Conservation (phyloP, 1,140 invertebrate species). For the Drosophila burlai region DNA sequence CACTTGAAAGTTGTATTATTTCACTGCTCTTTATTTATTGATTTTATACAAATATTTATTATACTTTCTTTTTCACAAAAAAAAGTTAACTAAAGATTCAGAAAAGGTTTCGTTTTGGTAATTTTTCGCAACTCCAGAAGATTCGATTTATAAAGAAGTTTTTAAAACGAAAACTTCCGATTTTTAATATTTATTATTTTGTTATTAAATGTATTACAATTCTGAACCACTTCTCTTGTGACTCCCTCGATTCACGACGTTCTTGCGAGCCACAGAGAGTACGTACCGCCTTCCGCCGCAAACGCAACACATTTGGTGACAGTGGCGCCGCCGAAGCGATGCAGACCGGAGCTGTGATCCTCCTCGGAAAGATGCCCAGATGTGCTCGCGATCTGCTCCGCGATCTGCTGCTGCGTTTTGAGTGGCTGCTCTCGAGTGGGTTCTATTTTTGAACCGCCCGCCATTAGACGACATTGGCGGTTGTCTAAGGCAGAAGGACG, state of each 20-base stretch:
- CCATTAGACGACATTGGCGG: constrained; percentile 69
- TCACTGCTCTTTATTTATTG: background rate
- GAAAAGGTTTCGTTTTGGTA: background rate
- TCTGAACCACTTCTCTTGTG: background rate
- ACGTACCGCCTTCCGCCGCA: constrained; percentile 69
- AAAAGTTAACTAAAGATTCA: background rate
- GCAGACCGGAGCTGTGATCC: constrained; percentile 45
- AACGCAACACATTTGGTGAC: constrained; percentile 82
- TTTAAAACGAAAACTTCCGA: too few relatives aligned
- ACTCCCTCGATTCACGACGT: constrained; percentile 7
- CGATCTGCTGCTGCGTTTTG: constrained; percentile 59
- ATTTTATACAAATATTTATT: background rate
- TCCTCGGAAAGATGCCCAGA: constrained; percentile 41
- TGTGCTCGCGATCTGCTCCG: constrained; percentile 48
- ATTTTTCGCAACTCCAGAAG: accelerated
- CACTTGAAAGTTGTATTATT: background rate
- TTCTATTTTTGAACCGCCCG: constrained; percentile 79
- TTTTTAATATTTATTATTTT: background rate
- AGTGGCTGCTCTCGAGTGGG: constrained; percentile 79
- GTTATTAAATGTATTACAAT: background rate
- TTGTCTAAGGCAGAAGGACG: constrained; percentile 68
- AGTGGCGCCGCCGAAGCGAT: constrained; percentile 20
- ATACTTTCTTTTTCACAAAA: background rate
- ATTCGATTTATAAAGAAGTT: background rate
- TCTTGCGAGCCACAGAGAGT: constrained; percentile 21